These are phyloP conservation scores for Pentalonia nigronervosa DNA, from an alignment of 1,140 invertebrate genomes.

Conservation along the genomic window DNA sequence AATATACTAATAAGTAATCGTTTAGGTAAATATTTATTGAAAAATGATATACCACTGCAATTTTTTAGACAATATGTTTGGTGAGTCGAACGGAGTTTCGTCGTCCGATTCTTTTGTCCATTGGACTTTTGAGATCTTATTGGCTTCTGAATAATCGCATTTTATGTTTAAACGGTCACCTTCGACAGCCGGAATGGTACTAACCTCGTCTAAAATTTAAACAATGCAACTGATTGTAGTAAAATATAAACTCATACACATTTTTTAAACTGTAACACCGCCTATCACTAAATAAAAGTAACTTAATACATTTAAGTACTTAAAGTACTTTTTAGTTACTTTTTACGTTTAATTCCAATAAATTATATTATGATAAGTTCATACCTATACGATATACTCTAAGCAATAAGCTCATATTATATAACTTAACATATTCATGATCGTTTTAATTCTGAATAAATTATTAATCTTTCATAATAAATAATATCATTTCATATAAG, in stretches of 20 bases:
- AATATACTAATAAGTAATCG: background rate
- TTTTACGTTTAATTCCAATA: no score
- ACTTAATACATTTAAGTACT: no score
- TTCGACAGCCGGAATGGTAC: conserved; percentile 6
- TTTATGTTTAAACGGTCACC: conserved; percentile 47
- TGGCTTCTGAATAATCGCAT: conserved; percentile 34
- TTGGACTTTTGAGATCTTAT: conserved; percentile 17
- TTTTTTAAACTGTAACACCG: background rate
- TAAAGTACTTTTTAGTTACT: no score
- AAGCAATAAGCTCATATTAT: background rate
- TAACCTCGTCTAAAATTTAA: background rate
- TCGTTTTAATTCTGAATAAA: background rate
- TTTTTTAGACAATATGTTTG: conserved; percentile 19
- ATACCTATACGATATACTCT: no score
- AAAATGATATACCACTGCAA: conserved; percentile 24
- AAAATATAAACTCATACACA: background rate
- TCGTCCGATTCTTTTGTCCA: conserved; percentile 45
- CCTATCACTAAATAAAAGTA: background rate
- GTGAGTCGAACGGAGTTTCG: background rate
- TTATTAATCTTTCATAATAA: background rate
- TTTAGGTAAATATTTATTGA: background rate
- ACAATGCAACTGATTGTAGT: background rate
- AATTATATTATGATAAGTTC: no score
- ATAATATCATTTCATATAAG: background rate
- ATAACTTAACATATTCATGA: background rate